Evolutionary conservation across 2,888 invertebrate genomes (phyloP), one percentile per base, ranked within the genome.

Genomic region (Artemia sinica): DNA sequence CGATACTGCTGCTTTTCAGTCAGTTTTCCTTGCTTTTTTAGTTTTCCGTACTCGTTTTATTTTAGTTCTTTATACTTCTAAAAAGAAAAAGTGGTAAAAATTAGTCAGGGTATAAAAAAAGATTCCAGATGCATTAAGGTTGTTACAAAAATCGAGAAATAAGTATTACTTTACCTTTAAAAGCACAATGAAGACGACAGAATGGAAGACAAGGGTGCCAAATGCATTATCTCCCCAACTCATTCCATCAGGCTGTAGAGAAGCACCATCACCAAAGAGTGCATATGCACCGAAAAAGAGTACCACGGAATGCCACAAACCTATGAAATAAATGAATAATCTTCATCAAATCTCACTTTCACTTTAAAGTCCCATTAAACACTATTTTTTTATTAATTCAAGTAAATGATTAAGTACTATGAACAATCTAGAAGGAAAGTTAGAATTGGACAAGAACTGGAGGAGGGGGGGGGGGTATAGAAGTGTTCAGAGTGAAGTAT

Each of bases 241-340:
- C n/a, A 73, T 70, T n/a, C 72, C 73, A 69, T 72, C 71, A 4
- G 71, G 66, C 10, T 72, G 65, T 18, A 71, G 69, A 49, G 72
- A 68, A 13, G 70, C 70, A 65, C 73, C 73, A 50, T 71, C 71
- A 8, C 69, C 49, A 73, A 74, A 74, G 7, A 74, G 65, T 49
- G 75, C 71, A 12, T 74, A 73, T 74, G 82, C 77, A 73, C 84
- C 81, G 72, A 80, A 81, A 76, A 84, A 88, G 51, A 85, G 81
- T n/a, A 84, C 77, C 8, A 81, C 70, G 0, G 85, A 80, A 74
- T 88, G 88, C 80, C 86, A 87, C 0, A 84, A 72, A 6, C 82
- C 85, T 72, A 81, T 75, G 12, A 75, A 72, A 50, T 28, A 18
- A n/a, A 41, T 41, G 41, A 41, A 41, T 41, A 41, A 41, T 18